Base-by-base conservation (phyloP, 2,797 vertebrate genomes). In the Helicolenus hilgendorfi region DNA sequence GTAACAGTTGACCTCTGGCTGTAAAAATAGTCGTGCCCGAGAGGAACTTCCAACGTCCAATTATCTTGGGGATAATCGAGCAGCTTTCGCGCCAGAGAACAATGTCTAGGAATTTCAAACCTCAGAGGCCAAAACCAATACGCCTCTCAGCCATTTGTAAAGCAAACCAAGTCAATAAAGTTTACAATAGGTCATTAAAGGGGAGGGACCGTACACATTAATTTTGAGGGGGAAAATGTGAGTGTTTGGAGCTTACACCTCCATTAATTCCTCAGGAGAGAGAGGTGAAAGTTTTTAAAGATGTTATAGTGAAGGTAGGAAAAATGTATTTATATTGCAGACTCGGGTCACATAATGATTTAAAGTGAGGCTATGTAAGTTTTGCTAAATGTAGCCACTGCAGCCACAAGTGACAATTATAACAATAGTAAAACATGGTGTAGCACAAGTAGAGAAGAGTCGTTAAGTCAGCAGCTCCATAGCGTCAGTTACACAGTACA, bases 91-190 rank as follows among this genome's bases (percentile, higher is more conserved):
- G 84, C 86, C 93, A 92, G 78, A 88, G 63, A 88, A 70, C 53
- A 73, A 68, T 79, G 86, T 85, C 4, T 20, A 84, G 75, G 74
- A 91, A 92, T 91, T 83, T 81, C 82, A 85, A 79, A 62, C 65
- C 67, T 79, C 45, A 69, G 72, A 86, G 72, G 89, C 93, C 85
- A 94, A 94, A 89, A 85, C 86, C 91, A 95, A 95, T 76, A 87
- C 2, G 64, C 68, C 72, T 83, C 81, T 77, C 56, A 35, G 76
- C 74, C 82, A 70, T 88, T 94, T 88, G 38, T 79, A 67, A 90
- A 81, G 82, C 77, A 55, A 85, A 89, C 77, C 56, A 70, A 80
- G 82, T 92, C 82, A 88, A 84, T 92, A 92, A 90, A 88, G 74
- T 93, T 92, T 91, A 91, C 70, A 89, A 82, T 83, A 79, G 68